Percentiles rank a stretch among this genome's conserved stretches.
These are phyloP conservation scores for Nomada fucata DNA, from an alignment of 2,888 invertebrate species.

Conservation along the genomic window DNA sequence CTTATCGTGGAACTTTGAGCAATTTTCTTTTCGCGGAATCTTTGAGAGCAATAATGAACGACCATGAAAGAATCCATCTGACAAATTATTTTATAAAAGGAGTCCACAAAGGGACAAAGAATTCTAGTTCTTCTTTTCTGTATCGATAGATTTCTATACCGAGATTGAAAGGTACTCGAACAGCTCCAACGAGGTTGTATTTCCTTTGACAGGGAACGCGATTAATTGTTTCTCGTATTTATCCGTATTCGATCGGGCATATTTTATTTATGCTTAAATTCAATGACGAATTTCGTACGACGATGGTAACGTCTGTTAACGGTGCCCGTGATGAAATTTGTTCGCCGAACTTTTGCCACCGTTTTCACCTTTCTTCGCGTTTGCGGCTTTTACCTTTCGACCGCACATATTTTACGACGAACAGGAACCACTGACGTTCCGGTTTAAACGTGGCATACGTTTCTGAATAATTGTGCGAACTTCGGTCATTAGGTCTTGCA, in stretches of 20 bases:
- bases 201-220: not conserved
- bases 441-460: slow-evolving; percentile 54
- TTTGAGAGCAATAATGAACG: slow-evolving; percentile 1
- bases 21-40: not conserved
- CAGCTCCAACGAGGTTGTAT: not conserved
- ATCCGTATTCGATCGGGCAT: not conserved
- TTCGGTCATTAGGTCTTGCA: slow-evolving; percentile 59
- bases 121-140: not conserved
- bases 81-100: slow-evolving; percentile 18
- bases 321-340: slow-evolving; percentile 5
- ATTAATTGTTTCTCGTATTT: slow-evolving; percentile 12
- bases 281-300: not conserved
- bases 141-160: slow-evolving; percentile 23
- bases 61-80: slow-evolving; percentile 14
- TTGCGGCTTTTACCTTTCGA: slow-evolving; percentile 22
- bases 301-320: not conserved
- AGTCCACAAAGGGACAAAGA: slow-evolving; percentile 21
- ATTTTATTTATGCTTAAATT: not conserved
- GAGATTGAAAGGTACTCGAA: not conserved
- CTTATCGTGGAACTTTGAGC: not conserved
- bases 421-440: slow-evolving; percentile 31
- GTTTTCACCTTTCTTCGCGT: slow-evolving; percentile 27
- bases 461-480: slow-evolving; percentile 60
- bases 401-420: slow-evolving; percentile 48
- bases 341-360: slow-evolving; percentile 9